Evolutionary conservation across 2,797 vertebrate species (phyloP).

Genomic region (Anomalospiza imberbis): DNA sequence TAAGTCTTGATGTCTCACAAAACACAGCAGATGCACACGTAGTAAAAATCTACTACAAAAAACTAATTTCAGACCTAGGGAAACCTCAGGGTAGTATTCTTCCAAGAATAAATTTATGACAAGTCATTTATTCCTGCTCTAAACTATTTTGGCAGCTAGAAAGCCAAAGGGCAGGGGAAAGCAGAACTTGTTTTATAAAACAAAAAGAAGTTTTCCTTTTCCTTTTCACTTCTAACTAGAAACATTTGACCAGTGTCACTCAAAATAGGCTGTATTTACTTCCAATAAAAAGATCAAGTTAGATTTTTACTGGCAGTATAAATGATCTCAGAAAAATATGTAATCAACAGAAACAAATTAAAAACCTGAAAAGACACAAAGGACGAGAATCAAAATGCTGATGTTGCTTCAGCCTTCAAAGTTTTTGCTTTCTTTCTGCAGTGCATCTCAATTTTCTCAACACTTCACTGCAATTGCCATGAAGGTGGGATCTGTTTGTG

Average conservation of each 20-base stretch:
- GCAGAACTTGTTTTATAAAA: neutral
- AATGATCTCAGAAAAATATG: neutral
- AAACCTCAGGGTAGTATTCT: neutral
- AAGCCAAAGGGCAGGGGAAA: neutral
- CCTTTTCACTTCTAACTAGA: neutral
- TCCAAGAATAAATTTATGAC: neutral
- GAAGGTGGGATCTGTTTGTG: neutral
- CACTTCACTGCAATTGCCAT: neutral
- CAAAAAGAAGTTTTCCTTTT: neutral
- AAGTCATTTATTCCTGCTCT: neutral
- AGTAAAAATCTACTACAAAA: neutral
- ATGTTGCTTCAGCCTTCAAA: neutral
- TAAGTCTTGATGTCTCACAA: neutral
- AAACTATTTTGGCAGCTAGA: neutral
- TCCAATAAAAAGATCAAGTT: neutral
- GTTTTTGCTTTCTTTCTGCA: neutral
- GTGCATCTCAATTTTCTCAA: neutral
- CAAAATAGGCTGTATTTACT: neutral
- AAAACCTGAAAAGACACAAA: neutral
- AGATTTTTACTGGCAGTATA: neutral
- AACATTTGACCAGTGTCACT: neutral
- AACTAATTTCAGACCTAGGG: neutral
- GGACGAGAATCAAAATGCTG: neutral
- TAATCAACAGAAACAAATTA: neutral
- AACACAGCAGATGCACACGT: neutral